Evolutionary conservation across 2,113 vertebrate species (phyloP), one percentile per base, ranked within the genome.

Genomic region (Hemicordylus capensis): DNA sequence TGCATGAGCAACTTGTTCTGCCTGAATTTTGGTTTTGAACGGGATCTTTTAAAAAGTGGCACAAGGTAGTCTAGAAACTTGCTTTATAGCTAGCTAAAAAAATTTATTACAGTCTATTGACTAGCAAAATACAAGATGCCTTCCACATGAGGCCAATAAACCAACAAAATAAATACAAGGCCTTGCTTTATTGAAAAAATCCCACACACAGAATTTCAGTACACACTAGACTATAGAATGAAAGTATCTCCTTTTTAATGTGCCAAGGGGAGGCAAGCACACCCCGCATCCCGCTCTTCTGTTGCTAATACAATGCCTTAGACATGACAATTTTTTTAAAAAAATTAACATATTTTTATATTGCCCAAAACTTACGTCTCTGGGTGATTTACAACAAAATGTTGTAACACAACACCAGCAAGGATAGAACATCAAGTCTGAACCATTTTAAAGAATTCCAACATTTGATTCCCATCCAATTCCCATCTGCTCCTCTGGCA

Each of bases 401-500:
- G 74, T 1, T n/a, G n/a, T n/a, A n/a, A n/a, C n/a, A n/a, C n/a
- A n/a, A n/a, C 86, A 85, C 22, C 54, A 69, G 86, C 44, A 80
- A 92, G 63, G 82, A 83, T 17, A 87, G 63, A 0, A 11, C 6
- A 76, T 81, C 76, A 70, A n/a, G n/a, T 20, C 2, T 87, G 39
- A 85, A 59, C 75, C 85, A 59, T 83, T 78, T 51, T 83, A 74
- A 93, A 34, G 28, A 73, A 83, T 77, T 66, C 37, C 24, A 22
- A 17, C 12, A n/a, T n/a, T n/a, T n/a, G n/a, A n/a, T n/a, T n/a
- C n/a, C 22, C 87, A 61, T 12, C 61, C 86, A 87, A 86, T 81
- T 87, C 86, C 42, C 67, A 93, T 85, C 76, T 92, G 92, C 69
- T 88, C 88, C 67, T 17, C 24, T 1, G 1, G 66, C 89, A 77